phyloP scores from a whole-genome alignment of 2,888 invertebrate genomes.

The Tyria jacobaeae region DNA sequence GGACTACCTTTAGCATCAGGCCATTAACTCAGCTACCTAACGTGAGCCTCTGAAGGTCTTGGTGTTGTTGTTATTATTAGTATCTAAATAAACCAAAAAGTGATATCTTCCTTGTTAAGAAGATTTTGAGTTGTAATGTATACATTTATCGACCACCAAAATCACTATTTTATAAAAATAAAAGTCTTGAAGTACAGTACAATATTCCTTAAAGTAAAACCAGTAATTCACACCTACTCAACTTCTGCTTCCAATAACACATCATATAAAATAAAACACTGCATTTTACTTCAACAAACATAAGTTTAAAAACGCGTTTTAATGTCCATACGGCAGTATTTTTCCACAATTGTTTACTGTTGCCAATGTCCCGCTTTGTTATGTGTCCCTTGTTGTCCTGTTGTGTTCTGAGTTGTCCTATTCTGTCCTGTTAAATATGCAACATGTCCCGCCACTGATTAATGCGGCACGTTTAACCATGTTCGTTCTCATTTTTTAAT shows the following conservation, averaged over 20 bases:
- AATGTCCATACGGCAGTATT: slow-evolving; percentile 27
- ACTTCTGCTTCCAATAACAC: neutral
- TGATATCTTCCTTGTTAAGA: too few species aligned
- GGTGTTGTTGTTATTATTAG: too few species aligned
- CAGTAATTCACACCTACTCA: neutral
- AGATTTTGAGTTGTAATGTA: too few species aligned
- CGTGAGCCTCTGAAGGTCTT: too few species aligned
- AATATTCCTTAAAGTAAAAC: neutral
- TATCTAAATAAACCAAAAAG: too few species aligned
- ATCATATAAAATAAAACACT: neutral
- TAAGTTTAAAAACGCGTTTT: slow-evolving; percentile 15
- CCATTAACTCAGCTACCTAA: too few species aligned
- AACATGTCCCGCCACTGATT: slow-evolving; percentile 44
- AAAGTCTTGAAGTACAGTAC: neutral
- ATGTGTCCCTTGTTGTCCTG: slow-evolving; percentile 7
- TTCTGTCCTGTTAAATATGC: slow-evolving; percentile 39
- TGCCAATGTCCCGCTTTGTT: slow-evolving; percentile 39
- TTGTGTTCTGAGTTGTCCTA: slow-evolving; percentile 6
- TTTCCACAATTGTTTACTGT: slow-evolving; percentile 40
- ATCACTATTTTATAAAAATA: too few species aligned
- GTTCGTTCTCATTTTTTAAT: slow-evolving; percentile 47
- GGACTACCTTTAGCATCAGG: too few species aligned
- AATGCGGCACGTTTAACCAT: slow-evolving; percentile 47
- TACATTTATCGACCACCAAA: too few species aligned
- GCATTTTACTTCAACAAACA: neutral